A percentile compares a stretch with the other conserved stretches of the same genome.
Evolutionary conservation across 2,797 vertebrate genomes (phyloP).

Genomic region (Decapterus maruadsi): DNA sequence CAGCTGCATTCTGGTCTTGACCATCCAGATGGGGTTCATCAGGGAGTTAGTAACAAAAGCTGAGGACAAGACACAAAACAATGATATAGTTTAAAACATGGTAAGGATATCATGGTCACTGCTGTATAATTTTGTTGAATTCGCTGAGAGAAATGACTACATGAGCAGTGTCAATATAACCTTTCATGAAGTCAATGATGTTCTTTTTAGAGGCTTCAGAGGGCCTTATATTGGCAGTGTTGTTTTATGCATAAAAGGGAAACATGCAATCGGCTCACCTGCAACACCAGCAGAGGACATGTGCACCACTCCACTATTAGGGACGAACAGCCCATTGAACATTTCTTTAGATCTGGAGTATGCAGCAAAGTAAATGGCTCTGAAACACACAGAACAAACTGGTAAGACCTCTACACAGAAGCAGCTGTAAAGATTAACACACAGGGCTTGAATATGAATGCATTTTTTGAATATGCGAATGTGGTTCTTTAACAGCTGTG

Average conservation of each 20-base stretch:
- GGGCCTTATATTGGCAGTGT: background rate
- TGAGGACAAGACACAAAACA: conserved; percentile 68
- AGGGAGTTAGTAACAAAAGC: conserved; percentile 97
- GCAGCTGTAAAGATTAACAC: conserved; percentile 8
- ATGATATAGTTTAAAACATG: conserved; percentile 20
- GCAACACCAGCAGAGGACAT: conserved; percentile 95
- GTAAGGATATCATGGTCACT: background rate
- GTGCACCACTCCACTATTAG: conserved; percentile 94
- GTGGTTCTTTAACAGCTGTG: conserved; percentile 45
- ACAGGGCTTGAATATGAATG: conserved; percentile 7
- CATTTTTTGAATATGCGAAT: conserved; percentile 22
- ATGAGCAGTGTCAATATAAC: too few relatives aligned
- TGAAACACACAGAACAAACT: conserved; percentile 78
- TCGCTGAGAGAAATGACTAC: background rate
- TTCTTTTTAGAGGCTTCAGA: background rate
- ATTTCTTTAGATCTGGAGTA: conserved; percentile 97
- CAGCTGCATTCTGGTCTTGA: conserved; percentile 99
- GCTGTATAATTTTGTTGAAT: background rate
- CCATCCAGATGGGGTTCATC: conserved; percentile 99
- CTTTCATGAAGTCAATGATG: background rate
- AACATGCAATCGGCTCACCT: conserved; percentile 82
- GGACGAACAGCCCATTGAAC: conserved; percentile 93
- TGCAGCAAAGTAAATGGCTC: conserved; percentile 97
- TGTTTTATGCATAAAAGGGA: background rate
- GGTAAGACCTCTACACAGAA: conserved; percentile 22